These are phyloP conservation scores for Scomber colias DNA, from an alignment of 2,113 vertebrate genomes.

Conservation along the genomic window DNA sequence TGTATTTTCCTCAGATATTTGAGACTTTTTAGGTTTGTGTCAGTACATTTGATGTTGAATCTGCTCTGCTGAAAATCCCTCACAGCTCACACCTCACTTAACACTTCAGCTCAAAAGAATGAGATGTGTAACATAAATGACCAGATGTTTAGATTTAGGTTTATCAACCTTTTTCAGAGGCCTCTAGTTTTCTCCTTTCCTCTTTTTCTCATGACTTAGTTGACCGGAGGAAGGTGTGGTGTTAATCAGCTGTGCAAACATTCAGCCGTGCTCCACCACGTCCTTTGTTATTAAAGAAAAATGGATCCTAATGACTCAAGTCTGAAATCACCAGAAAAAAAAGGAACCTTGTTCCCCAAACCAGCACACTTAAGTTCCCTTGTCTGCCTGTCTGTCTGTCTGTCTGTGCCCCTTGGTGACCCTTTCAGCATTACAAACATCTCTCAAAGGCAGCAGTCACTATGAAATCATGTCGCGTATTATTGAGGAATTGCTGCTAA, in stretches of 20 bases:
- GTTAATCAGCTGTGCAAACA: conserved; percentile 85
- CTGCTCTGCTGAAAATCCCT: background rate
- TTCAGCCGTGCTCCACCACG: conserved; percentile 60
- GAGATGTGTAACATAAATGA: conserved; percentile 20
- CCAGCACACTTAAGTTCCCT: conserved; percentile 55
- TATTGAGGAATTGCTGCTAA: conserved; percentile 81
- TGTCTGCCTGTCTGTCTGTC: conserved; percentile 61
- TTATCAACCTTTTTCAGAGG: background rate
- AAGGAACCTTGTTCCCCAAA: conserved; percentile 68
- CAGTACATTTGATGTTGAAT: conserved; percentile 1
- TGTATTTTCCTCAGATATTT: background rate
- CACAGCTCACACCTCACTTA: background rate
- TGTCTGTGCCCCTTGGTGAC: conserved; percentile 58
- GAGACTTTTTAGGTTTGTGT: background rate
- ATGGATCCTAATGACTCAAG: conserved; percentile 80
- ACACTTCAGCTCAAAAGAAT: background rate
- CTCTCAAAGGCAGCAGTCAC: conserved; percentile 68
- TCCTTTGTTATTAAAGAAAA: conserved; percentile 82
- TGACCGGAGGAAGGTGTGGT: conserved; percentile 55
- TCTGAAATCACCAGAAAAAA: conserved; percentile 71
- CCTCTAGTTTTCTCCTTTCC: conserved; percentile 23
- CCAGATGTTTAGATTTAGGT: conserved; percentile 5
- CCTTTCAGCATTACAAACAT: conserved; percentile 66
- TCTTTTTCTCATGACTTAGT: conserved; percentile 29
- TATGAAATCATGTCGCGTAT: conserved; percentile 77